phyloP scores from a whole-genome alignment of 1,140 invertebrate species.

The Halyomorpha halys region DNA sequence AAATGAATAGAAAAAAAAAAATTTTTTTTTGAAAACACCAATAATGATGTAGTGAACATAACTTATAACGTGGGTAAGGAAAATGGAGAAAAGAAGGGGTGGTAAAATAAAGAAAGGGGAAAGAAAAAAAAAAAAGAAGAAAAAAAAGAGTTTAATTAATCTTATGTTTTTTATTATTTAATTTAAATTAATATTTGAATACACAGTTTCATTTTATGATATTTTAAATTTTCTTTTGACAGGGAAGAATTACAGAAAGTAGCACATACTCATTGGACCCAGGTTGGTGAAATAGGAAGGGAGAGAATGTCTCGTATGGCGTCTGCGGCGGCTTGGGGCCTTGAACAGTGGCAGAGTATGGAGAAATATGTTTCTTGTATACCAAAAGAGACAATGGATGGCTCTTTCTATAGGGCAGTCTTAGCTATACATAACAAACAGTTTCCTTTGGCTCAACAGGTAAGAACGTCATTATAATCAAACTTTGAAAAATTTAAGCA shows the following conservation, averaged over 20 bases:
- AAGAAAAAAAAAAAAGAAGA: no score
- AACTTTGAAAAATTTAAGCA: no score
- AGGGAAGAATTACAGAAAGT: conserved; percentile 62
- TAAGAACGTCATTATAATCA: conserved; percentile 23
- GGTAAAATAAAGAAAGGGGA: no score
- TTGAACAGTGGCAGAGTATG: conserved; percentile 88
- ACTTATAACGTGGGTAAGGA: no score
- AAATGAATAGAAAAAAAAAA: no score
- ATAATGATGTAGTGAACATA: no score
- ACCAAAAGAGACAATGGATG: conserved; percentile 82
- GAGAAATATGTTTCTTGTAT: conserved; percentile 74
- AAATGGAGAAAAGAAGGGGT: no score
- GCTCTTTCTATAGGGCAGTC: conserved; percentile 92
- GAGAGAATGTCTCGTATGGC: conserved; percentile 83
- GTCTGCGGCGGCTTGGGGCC: conserved; percentile 87
- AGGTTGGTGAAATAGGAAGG: conserved; percentile 55
- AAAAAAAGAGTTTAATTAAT: no score
- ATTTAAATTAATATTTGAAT: no score
- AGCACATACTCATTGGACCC: conserved; percentile 63
- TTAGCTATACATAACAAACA: conserved; percentile 80
- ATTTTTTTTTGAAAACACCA: no score
- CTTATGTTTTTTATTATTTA: no score
- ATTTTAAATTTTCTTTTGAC: conserved; percentile 30
- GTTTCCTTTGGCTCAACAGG: conserved; percentile 51
- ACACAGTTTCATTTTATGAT: no score